Evolutionary conservation across 2,888 invertebrate genomes (phyloP), one percentile per base, ranked within the genome.

Genomic region (Tetragonula carbonaria): DNA sequence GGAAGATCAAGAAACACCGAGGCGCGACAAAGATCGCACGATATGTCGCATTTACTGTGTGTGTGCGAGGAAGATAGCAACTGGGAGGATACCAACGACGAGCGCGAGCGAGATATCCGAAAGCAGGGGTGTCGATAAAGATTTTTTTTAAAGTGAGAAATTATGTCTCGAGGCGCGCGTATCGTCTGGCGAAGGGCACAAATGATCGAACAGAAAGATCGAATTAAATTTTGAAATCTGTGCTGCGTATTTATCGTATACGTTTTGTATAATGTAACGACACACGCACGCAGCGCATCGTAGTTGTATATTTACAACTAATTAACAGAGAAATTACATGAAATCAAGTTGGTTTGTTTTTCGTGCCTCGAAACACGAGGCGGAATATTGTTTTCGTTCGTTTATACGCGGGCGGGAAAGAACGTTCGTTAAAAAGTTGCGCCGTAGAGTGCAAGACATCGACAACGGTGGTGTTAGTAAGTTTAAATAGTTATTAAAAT

Each of bases 121-220:
- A 82, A 81, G 84, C 89, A 89, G 74, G 82, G 89, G 89, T 89
- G 89, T 85, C 89, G 89, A 85, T 85, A 89, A 87, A 87, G 89
- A 87, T 89, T 89, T 89, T 81, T 33, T 89, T 88, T 82, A 63
- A 83, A 82, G 70, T 57, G 77, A 67, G 71, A 74, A 66, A 76
- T 70, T 74, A 70, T 68, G 75, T 63, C 59, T 51, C 51, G 38
- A 68, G 11, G 2, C 8, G 1, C 53, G 51, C 53, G 51, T 45
- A 73, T 14, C 45, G 50, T 33, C 33, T n/a, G 28, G 18, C 71
- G 23, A 71, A 55, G 33, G n/a, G 28, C 51, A 38, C 23, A 33
- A 63, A 73, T 33, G 62, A 33, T 33, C 33, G 65, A 51, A 28
- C 18, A 6, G n/a, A n/a, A 21, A 28, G 4, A 4, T 21, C 13